phyloP scores from a whole-genome alignment of 2,888 invertebrate genomes.

The Lasius fuliginosus region DNA sequence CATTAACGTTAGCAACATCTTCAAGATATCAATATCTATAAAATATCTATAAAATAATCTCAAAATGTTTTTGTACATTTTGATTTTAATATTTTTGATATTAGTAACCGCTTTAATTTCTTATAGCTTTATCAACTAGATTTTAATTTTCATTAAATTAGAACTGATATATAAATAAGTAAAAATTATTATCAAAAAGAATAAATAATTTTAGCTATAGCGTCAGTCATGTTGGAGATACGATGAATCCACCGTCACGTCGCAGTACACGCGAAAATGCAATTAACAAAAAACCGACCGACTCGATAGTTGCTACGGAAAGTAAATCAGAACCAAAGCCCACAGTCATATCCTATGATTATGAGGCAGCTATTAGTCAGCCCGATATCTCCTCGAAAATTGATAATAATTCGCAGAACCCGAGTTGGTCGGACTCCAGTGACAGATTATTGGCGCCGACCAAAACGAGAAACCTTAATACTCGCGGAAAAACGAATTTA shows the following conservation, averaged over 20 bases:
- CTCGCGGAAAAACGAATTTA: background rate
- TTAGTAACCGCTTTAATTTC: background rate
- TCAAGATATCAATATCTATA: background rate
- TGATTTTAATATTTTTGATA: background rate
- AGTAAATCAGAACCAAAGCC: constrained; percentile 46
- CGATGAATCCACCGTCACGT: constrained; percentile 72
- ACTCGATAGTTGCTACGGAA: constrained; percentile 17
- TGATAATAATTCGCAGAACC: background rate
- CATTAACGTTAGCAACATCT: background rate
- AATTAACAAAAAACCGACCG: constrained; percentile 18
- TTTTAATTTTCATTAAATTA: background rate
- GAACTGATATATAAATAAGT: background rate
- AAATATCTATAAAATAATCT: background rate
- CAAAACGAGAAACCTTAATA: background rate
- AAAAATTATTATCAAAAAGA: background rate
- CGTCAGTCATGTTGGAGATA: constrained; percentile 68
- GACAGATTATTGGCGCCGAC: background rate
- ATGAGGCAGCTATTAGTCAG: constrained; percentile 72
- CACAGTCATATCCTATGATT: constrained; percentile 66
- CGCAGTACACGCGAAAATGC: constrained; percentile 56
- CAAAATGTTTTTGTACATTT: background rate
- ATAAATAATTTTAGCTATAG: constrained; percentile 47
- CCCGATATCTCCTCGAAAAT: constrained; percentile 67
- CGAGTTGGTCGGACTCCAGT: constrained; percentile 3
- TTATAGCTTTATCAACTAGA: background rate